Base-by-base conservation (phyloP, 2,113 vertebrate genomes). In the Phrynocephalus versicolor region DNA sequence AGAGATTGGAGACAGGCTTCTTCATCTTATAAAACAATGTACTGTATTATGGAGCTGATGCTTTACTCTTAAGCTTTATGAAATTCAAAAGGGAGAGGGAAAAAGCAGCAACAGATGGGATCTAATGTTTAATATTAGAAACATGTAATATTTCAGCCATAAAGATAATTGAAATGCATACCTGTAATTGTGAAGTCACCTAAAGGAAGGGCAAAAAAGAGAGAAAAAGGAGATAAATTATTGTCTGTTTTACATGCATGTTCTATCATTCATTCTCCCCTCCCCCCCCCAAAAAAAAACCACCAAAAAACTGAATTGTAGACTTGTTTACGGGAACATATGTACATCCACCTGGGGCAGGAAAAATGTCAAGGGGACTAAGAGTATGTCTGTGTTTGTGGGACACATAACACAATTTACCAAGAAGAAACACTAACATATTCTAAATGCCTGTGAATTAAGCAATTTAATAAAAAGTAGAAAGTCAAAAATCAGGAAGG, bases 121-220 rank as follows among this genome's bases (percentile, higher is more conserved):
- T 2, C 5, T 62, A 60, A 18, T 41, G 27, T 85, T 82, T n/a
- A 89, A 88, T 3, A 87, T 15, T 65, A 64, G 82, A 88, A 79
- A 87, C 57, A 21, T 65, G 5, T 51, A 51, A 45, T 64, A 72
- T 9, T 78, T 21, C 45, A 35, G 19, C n/a, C 19, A 73, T 70
- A 30, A 82, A 69, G 23, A 72, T 84, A 88, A 89, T 87, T 60
- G 92, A 90, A 94, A 80, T 92, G 90, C 96, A 92, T 97, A 97
- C 97, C 97, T 97, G 97, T 97, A 90, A 96, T 95, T 86, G 96
- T 97, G 94, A 97, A 97, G 95, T 93, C 96, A 92, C 97, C 97
- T 97, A 89, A 82, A 94, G 27, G 86, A 95, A 93, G 88, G 51
- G 55, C 81, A 92, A 96, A 92, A 82, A 79, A 93, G 37, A 89